These are phyloP conservation scores for Drosophila arawakana DNA, from an alignment of 1,140 invertebrate species.

Conservation along the genomic window DNA sequence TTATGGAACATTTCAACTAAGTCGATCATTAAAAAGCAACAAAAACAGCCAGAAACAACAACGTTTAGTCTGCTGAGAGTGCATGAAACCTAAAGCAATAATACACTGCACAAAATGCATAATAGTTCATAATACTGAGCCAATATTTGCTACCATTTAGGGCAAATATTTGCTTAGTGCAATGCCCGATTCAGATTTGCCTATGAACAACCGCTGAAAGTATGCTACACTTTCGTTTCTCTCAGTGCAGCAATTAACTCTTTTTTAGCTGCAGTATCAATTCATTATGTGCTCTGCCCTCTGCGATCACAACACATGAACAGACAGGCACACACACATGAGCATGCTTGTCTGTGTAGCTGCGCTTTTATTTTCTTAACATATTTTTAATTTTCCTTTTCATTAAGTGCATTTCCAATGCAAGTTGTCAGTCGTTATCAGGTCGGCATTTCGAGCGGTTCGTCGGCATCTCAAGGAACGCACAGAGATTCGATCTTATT, in stretches of 20 bases:
- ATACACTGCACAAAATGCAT: no score
- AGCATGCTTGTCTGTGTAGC: not conserved
- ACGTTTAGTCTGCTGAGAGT: not conserved
- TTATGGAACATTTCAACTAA: constrained; percentile 28
- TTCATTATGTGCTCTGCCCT: constrained; percentile 18
- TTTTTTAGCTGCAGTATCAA: constrained; percentile 50
- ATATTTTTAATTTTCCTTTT: constrained; percentile 12
- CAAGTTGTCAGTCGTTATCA: constrained; percentile 70
- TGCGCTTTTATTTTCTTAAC: constrained; percentile 43
- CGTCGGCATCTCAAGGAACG: constrained; percentile 26
- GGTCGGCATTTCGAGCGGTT: constrained; percentile 60
- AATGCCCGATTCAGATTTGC: no score
- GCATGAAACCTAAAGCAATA: constrained; percentile 27
- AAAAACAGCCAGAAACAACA: no score
- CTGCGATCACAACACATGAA: constrained; percentile 14
- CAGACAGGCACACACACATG: constrained; percentile 11
- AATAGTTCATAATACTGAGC: no score
- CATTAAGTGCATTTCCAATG: constrained; percentile 44
- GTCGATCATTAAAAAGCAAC: constrained; percentile 3
- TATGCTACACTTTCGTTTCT: constrained; percentile 45
- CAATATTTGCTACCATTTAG: no score
- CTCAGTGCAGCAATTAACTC: constrained; percentile 49
- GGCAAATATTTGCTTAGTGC: no score
- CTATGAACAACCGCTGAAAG: constrained; percentile 7
- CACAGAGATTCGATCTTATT: not conserved